These are phyloP conservation scores for Teleopsis dalmanni DNA, from an alignment of 1,140 invertebrate species.

Conservation along the genomic window DNA sequence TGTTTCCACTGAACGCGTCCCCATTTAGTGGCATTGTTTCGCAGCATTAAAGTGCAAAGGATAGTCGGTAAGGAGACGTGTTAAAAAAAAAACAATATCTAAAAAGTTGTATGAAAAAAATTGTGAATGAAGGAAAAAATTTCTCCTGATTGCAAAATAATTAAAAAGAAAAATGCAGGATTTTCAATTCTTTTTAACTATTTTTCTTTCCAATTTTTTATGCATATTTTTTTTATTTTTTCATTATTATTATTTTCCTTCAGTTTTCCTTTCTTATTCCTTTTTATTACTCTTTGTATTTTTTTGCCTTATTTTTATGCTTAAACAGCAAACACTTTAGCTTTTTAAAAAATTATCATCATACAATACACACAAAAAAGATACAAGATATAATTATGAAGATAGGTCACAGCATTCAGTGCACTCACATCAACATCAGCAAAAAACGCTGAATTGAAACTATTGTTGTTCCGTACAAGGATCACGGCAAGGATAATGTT, in stretches of 20 bases:
- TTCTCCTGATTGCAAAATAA: constrained; percentile 14
- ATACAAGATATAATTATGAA: constrained; percentile 6
- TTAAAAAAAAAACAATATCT: constrained; percentile 1
- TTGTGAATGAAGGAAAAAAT: constrained; percentile 1
- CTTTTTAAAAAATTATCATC: constrained; percentile 11
- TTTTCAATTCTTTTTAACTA: background rate
- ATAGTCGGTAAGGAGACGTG: background rate
- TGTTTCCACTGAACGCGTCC: too few species aligned
- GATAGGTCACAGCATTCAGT: constrained; percentile 13
- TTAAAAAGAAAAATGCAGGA: constrained; percentile 11
- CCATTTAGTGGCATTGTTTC: too few species aligned
- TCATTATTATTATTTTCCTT: too few species aligned
- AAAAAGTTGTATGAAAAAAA: background rate
- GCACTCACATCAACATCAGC: background rate
- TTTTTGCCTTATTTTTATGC: constrained; percentile 3
- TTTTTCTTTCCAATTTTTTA: background rate
- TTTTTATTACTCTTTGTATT: background rate
- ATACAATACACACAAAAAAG: constrained; percentile 5
- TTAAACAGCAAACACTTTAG: too few species aligned
- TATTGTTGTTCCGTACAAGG: background rate
- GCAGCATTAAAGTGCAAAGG: background rate
- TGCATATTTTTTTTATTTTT: too few species aligned
- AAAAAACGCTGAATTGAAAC: background rate
- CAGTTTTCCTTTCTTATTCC: background rate
- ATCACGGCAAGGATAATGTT: background rate